A percentile compares a stretch with the other conserved stretches of the same genome.
These are phyloP conservation scores for Hypotaenidia okinawae DNA, from an alignment of 2,797 vertebrate species.

Conservation along the genomic window DNA sequence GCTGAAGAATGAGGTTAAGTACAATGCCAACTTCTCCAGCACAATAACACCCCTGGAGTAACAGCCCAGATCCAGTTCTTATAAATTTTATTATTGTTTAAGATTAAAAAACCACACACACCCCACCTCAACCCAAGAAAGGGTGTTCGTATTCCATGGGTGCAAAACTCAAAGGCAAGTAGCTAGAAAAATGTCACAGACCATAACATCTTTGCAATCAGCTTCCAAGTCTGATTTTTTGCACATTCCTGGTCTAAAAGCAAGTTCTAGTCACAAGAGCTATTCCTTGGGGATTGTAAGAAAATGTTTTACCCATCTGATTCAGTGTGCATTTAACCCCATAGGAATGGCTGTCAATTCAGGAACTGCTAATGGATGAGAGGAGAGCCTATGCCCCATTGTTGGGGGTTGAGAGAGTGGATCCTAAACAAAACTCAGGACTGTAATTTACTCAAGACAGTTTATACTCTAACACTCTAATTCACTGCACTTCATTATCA, in stretches of 20 bases:
- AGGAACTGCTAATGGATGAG: not conserved
- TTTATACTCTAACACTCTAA: conserved; percentile 8
- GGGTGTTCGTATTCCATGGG: not conserved
- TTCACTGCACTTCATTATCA: not conserved
- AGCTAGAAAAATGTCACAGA: not conserved
- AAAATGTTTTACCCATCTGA: not conserved
- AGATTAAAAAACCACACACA: not conserved
- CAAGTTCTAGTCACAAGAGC: not conserved
- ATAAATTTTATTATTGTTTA: not conserved
- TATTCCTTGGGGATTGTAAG: not conserved
- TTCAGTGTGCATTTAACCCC: not conserved
- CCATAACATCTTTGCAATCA: not conserved
- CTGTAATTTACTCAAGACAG: not conserved
- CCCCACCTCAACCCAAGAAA: not conserved
- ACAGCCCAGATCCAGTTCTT: not conserved
- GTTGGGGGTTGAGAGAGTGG: not conserved
- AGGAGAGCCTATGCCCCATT: not conserved
- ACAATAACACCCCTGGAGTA: not conserved
- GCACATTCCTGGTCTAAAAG: not conserved
- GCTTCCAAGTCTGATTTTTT: not conserved
- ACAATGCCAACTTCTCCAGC: not conserved
- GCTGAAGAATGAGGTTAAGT: not conserved
- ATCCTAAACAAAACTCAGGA: not conserved
- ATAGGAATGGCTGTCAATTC: not conserved
- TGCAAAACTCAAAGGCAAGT: not conserved